These are phyloP conservation scores for Prosopocoilus inquinatus DNA, from an alignment of 2,888 invertebrate species.

Conservation along the genomic window DNA sequence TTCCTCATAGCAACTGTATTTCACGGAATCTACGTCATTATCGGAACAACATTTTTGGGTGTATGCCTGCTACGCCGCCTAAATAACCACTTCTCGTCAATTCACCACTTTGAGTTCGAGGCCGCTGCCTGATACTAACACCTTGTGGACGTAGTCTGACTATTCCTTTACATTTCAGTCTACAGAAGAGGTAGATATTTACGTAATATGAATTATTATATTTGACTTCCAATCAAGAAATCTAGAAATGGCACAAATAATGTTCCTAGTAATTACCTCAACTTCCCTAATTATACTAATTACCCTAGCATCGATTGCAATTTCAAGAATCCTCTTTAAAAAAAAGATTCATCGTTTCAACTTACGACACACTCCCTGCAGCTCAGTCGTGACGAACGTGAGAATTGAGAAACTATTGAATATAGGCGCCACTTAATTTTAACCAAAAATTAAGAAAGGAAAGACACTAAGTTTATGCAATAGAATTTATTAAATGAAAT, in stretches of 20 bases:
- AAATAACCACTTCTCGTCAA: slow-evolving; percentile 54
- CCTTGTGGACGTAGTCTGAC: slow-evolving; percentile 65
- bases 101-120: slow-evolving; percentile 65
- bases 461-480: too few relatives aligned
- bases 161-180: slow-evolving; percentile 62
- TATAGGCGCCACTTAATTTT: too few relatives aligned
- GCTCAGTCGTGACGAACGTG: too few relatives aligned
- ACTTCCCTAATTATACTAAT: slow-evolving; percentile 48
- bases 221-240: slow-evolving; percentile 72
- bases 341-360: slow-evolving; percentile 58
- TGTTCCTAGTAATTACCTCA: slow-evolving; percentile 47
- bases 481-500: too few relatives aligned
- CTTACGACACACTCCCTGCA: too few relatives aligned
- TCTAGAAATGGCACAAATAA: slow-evolving; percentile 65
- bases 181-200: slow-evolving; percentile 70
- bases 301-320: slow-evolving; percentile 52
- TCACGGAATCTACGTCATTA: slow-evolving; percentile 72
- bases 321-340: slow-evolving; percentile 56
- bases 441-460: too few relatives aligned
- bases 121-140: slow-evolving; percentile 68
- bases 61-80: slow-evolving; percentile 54
- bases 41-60: slow-evolving; percentile 58
- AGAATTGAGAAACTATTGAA: too few relatives aligned
- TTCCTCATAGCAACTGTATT: slow-evolving; percentile 75
- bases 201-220: slow-evolving; percentile 69